A percentile compares a stretch with the other conserved stretches of the same genome.
These are phyloP conservation scores for Cryptus viduatorius DNA, from an alignment of 2,888 invertebrate species.

Conservation along the genomic window DNA sequence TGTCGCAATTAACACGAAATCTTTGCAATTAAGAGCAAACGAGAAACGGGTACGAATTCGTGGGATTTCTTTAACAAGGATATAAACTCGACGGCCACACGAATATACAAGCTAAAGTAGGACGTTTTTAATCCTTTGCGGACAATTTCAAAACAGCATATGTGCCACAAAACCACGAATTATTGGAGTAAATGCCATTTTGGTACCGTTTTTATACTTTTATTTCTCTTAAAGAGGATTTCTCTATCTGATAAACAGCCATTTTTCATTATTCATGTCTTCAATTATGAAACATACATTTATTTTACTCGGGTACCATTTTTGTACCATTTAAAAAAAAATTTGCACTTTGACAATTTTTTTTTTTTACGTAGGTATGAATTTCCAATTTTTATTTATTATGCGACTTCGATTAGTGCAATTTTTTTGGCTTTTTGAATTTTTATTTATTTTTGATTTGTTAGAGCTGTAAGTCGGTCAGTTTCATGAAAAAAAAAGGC, in stretches of 20 bases:
- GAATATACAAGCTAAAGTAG: not conserved
- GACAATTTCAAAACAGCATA: not conserved
- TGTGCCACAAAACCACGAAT: not conserved
- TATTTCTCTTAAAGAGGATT: too few species aligned
- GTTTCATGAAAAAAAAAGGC: not conserved
- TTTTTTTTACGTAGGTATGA: not conserved
- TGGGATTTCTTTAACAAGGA: not conserved
- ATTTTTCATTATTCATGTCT: not conserved
- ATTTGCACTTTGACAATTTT: not conserved
- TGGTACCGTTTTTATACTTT: too few species aligned
- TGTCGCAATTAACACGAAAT: conserved; percentile 7
- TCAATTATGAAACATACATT: not conserved
- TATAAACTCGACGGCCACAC: not conserved
- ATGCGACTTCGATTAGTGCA: not conserved
- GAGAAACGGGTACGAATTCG: not conserved
- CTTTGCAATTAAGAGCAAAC: conserved; percentile 17
- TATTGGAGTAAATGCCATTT: not conserved
- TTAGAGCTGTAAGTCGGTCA: conserved; percentile 1
- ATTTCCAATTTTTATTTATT: not conserved
- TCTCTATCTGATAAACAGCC: too few species aligned
- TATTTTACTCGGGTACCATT: not conserved
- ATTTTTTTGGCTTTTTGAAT: not conserved
- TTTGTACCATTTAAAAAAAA: not conserved
- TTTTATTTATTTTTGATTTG: not conserved
- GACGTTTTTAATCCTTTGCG: not conserved